phyloP scores from a whole-genome alignment of 1,140 invertebrate species.

The Papilio machaon region DNA sequence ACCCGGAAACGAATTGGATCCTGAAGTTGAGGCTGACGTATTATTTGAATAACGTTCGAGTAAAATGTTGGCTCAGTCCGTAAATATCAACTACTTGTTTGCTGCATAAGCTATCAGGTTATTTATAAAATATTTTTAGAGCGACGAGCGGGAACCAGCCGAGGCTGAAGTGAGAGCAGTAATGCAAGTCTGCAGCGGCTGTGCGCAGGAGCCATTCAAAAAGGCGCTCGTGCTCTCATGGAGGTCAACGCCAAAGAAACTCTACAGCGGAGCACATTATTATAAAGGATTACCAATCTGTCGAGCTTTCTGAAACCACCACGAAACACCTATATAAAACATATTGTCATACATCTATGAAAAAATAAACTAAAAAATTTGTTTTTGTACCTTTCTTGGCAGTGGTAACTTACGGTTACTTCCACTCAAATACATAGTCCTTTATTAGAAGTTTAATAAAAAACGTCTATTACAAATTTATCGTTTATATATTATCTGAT shows the following conservation, averaged over 20 bases:
- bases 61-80: too few species aligned
- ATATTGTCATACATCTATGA: neutral
- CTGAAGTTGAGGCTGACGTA: too few species aligned
- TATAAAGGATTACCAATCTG: constrained; percentile 85
- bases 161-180: constrained; percentile 90
- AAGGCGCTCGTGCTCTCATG: constrained; percentile 89
- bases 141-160: constrained; percentile 89
- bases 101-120: neutral
- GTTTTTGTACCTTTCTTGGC: too few species aligned
- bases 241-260: constrained; percentile 88
- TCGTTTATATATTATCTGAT: neutral
- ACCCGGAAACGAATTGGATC: too few species aligned
- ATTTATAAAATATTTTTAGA: constrained; percentile 60
- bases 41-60: too few species aligned
- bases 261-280: constrained; percentile 88
- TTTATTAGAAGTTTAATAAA: neutral
- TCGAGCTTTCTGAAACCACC: constrained; percentile 85
- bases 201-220: constrained; percentile 88
- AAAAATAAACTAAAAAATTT: neutral
- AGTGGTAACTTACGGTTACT: neutral
- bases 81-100: too few species aligned
- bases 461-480: neutral
- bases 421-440: neutral
- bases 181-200: constrained; percentile 89
- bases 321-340: neutral